A percentile compares a stretch with the other conserved stretches of the same genome.
Evolutionary conservation across 2,888 invertebrate species (phyloP).

Genomic region (Xylota segnis): DNA sequence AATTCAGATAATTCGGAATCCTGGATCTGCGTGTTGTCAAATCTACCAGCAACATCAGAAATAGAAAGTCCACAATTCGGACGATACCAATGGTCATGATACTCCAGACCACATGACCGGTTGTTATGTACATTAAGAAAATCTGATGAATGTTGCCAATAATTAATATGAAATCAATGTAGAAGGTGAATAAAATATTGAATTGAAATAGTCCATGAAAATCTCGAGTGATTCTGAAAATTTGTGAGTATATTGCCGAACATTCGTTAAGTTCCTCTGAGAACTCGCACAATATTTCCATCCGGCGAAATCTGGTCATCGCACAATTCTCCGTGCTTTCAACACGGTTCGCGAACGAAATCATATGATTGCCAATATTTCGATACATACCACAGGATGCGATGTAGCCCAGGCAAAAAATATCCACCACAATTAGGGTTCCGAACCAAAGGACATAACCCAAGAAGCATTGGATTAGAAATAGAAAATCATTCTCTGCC

Average conservation of each 20-base stretch:
- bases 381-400: constrained; percentile 40
- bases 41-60: constrained; percentile 80
- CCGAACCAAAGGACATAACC: constrained; percentile 39
- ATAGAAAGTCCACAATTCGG: constrained; percentile 78
- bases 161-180: constrained; percentile 80
- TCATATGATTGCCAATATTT: constrained; percentile 48
- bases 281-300: constrained; percentile 79
- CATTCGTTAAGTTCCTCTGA: constrained; percentile 80
- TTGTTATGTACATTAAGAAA: constrained; percentile 77
- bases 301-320: constrained; percentile 78
- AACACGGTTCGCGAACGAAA: constrained; percentile 32
- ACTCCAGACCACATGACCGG: constrained; percentile 62
- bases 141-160: constrained; percentile 79
- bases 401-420: constrained; percentile 40
- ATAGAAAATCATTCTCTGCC: neutral
- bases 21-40: constrained; percentile 78
- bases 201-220: constrained; percentile 80
- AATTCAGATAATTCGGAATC: constrained; percentile 78
- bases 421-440: constrained; percentile 31
- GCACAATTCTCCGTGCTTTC: neutral
- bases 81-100: constrained; percentile 76
- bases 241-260: constrained; percentile 78
- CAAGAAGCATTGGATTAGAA: constrained; percentile 8
- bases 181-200: constrained; percentile 81
- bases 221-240: constrained; percentile 78